phyloP scores from a whole-genome alignment of 2,888 invertebrate species.

The Cerastoderma edule region DNA sequence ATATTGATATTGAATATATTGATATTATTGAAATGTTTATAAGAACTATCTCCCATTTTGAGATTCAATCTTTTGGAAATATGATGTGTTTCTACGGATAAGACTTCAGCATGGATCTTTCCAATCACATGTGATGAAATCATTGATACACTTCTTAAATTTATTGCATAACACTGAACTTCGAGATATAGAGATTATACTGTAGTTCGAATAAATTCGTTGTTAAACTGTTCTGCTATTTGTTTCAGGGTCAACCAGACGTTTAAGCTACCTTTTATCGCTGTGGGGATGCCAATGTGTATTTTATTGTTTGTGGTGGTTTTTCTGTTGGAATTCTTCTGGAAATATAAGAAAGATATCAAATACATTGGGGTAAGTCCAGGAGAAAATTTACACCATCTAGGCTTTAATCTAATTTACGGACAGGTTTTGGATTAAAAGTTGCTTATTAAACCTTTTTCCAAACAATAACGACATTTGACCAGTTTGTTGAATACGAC shows the following conservation, averaged over 20 bases:
- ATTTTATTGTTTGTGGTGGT: constrained; percentile 61
- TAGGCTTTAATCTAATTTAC: neutral
- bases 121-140: too few relatives aligned
- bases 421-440: neutral
- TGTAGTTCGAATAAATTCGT: neutral
- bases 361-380: constrained; percentile 56
- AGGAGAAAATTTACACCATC: too few relatives aligned
- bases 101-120: too few relatives aligned
- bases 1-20: too few relatives aligned
- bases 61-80: too few relatives aligned
- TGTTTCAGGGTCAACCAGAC: constrained; percentile 68
- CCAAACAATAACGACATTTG: neutral
- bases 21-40: too few relatives aligned
- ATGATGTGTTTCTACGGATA: too few relatives aligned
- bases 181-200: too few relatives aligned
- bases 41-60: too few relatives aligned
- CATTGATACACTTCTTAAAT: too few relatives aligned
- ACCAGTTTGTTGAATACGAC: neutral
- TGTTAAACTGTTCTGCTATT: neutral
- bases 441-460: neutral
- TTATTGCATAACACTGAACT: too few relatives aligned
- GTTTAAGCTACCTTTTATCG: constrained; percentile 66
- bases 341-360: constrained; percentile 70
- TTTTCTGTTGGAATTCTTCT: constrained; percentile 71
- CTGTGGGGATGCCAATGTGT: constrained; percentile 73